A percentile compares a stretch with the other conserved stretches of the same genome.
These are phyloP conservation scores for Caenorhabditis sp. DNA, from an alignment of 2,888 invertebrate species.

Conservation along the genomic window DNA sequence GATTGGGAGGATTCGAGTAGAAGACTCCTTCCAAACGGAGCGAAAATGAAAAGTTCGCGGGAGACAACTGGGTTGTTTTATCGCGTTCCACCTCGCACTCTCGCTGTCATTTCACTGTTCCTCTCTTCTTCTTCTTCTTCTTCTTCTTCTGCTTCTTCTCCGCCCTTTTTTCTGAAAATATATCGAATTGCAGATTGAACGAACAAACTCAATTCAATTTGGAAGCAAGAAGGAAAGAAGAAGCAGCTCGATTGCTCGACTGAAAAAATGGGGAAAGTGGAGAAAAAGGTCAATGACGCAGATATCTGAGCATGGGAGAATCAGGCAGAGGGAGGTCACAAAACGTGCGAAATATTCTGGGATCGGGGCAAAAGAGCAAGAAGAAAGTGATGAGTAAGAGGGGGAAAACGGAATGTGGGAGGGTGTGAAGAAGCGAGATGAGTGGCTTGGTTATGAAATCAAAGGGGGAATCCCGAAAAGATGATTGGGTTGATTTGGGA, in stretches of 20 bases:
- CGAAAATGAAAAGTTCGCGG: background rate
- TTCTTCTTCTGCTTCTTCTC: constrained; percentile 17
- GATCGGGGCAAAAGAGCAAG: constrained; percentile 19
- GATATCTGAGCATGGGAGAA: background rate
- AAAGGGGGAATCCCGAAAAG: background rate
- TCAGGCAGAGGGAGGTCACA: background rate
- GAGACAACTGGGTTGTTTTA: constrained; percentile 17
- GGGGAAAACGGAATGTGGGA: constrained; percentile 16
- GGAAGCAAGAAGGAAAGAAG: background rate
- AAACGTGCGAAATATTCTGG: constrained; percentile 26
- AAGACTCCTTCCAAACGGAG: background rate
- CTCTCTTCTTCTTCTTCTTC: constrained; percentile 4
- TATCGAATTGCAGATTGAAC: background rate
- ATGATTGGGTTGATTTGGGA: constrained; percentile 46
- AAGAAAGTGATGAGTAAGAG: constrained; percentile 43
- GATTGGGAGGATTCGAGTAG: background rate
- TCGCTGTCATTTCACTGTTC: constrained; percentile 45
- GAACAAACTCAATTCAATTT: constrained; percentile 3
- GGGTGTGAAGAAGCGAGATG: constrained; percentile 7
- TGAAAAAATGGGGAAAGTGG: background rate
- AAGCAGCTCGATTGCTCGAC: no score
- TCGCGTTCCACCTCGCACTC: constrained; percentile 39
- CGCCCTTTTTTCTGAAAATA: constrained; percentile 39
- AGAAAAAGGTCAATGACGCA: constrained; percentile 15
- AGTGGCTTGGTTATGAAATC: constrained; percentile 56